phyloP scores from a whole-genome alignment of 2,113 vertebrate species.

The Atractosteus spatula region DNA sequence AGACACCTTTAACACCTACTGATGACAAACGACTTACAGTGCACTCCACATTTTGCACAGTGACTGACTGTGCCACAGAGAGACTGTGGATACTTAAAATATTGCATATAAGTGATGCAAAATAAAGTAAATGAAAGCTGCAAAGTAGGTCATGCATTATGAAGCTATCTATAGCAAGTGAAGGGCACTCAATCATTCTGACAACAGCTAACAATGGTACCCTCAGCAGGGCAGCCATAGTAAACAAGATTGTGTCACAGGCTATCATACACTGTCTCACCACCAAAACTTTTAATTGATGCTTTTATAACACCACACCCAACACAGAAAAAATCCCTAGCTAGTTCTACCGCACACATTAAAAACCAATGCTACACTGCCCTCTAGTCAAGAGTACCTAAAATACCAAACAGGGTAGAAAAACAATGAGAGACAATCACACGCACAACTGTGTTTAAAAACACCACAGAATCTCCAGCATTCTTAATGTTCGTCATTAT shows the following conservation, averaged over 20 bases:
- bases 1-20: too few species aligned
- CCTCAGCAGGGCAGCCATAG: constrained; percentile 8
- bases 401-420: too few species aligned
- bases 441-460: too few species aligned
- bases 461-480: too few species aligned
- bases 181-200: background rate
- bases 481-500: too few species aligned
- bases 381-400: constrained; percentile 2
- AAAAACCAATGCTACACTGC: constrained; percentile 1
- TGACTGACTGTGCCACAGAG: too few species aligned
- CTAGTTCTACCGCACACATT: too few species aligned
- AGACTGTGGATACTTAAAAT: too few species aligned
- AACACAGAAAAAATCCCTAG: background rate
- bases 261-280: background rate
- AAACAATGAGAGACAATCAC: background rate
- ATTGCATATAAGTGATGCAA: background rate
- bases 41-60: too few species aligned
- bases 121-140: background rate
- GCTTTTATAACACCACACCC: too few species aligned
- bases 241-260: background rate
- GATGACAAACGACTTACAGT: too few species aligned
- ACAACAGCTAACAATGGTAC: constrained; percentile 6
- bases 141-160: constrained; percentile 11
- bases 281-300: background rate
- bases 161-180: constrained; percentile 2